phyloP scores from a whole-genome alignment of 2,113 vertebrate species.

The Arizona elegans region DNA sequence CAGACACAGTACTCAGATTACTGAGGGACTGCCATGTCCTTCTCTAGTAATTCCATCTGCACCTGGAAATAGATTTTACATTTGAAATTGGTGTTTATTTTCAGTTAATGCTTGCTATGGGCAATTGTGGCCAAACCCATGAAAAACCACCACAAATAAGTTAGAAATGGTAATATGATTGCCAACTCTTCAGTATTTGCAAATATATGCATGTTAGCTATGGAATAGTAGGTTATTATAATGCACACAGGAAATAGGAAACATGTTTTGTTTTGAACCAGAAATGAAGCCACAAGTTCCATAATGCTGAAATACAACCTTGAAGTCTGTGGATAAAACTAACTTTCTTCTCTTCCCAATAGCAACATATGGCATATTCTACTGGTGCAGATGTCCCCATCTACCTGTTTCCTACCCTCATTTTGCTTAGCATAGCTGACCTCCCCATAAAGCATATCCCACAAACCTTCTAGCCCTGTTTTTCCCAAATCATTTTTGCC shows the following conservation, averaged over 20 bases:
- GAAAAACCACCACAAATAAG: background rate
- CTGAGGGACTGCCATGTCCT: background rate
- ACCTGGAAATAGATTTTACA: background rate
- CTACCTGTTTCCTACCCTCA: background rate
- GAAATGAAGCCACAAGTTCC: background rate
- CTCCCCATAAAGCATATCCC: background rate
- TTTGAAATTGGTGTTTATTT: background rate
- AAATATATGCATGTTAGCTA: background rate
- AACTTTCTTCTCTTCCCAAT: background rate
- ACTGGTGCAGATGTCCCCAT: background rate
- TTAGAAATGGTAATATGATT: background rate
- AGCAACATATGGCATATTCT: background rate
- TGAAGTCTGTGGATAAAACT: background rate
- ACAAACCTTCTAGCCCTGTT: background rate
- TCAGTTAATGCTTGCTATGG: background rate
- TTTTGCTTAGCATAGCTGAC: background rate
- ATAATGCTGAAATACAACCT: background rate
- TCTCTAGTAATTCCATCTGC: background rate
- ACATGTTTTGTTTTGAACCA: background rate
- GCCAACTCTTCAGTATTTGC: background rate
- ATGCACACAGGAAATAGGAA: background rate
- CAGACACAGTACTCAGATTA: background rate
- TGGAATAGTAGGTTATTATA: background rate
- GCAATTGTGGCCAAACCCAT: background rate
- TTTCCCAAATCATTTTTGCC: background rate